Evolutionary conservation across 1,140 invertebrate species (phyloP).

Genomic region (Pseudomyrmex sp.): DNA sequence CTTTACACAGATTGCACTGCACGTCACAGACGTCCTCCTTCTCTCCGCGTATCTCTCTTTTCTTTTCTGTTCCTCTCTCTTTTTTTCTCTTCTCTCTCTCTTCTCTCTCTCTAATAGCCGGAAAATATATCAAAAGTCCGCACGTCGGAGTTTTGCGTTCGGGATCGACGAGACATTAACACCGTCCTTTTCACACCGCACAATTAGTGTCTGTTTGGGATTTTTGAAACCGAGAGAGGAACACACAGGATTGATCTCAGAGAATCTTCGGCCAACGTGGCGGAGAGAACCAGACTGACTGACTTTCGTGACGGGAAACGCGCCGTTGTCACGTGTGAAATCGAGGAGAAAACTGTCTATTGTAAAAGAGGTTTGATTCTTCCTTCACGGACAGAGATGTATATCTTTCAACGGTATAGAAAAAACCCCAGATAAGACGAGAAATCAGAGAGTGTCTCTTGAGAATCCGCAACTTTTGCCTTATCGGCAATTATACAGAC

Average conservation of each 20-base stretch:
- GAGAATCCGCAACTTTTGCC: background rate
- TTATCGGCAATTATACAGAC: background rate
- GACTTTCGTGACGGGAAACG: background rate
- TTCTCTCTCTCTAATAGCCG: slow-evolving; percentile 9
- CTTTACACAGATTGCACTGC: slow-evolving; percentile 73
- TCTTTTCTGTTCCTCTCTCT: background rate
- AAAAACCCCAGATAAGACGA: background rate
- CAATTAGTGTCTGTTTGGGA: slow-evolving; percentile 8
- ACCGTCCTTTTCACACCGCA: slow-evolving; percentile 15
- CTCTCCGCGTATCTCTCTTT: background rate
- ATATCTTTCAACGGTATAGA: background rate
- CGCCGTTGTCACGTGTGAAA: slow-evolving; percentile 35
- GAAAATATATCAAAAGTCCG: slow-evolving; percentile 21
- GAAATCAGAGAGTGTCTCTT: no score
- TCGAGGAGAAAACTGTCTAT: slow-evolving; percentile 23
- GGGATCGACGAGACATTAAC: slow-evolving; percentile 15
- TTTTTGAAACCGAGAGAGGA: no score
- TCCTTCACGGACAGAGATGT: background rate
- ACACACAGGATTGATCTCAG: background rate
- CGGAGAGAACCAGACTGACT: background rate
- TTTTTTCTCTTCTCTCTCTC: slow-evolving; percentile 4
- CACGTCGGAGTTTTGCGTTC: background rate
- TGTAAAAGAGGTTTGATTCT: background rate
- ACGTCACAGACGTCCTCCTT: slow-evolving; percentile 63
- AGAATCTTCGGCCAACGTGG: background rate